Evolutionary conservation across 2,113 vertebrate genomes (phyloP), one percentile per base, ranked within the genome.

Genomic region (Pogona vitticeps): DNA sequence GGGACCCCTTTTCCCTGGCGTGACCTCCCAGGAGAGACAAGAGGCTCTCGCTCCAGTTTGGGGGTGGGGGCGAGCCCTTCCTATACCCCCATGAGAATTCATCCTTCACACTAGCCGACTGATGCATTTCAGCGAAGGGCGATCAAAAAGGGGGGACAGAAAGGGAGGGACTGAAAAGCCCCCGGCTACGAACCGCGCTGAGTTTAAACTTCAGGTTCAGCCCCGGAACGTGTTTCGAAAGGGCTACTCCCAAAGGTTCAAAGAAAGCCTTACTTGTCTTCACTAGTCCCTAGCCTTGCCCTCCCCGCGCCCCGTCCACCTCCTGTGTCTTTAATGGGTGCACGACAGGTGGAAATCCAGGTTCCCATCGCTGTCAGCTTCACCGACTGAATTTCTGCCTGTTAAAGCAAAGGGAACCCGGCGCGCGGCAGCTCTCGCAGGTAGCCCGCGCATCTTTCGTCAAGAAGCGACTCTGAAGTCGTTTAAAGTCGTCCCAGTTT

Each of bases 251-350:
- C 40, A 15, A 7, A 42, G 23, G 23, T 3, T 17, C 0, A 15
- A 46, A 26, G 10, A 6, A 76, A 42, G 13, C 26, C 1, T n/a
- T 28, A 21, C 5, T 1, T 33, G 10, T 9, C 31, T 42, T 18
- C 72, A 4, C 14, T 42, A 26, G 20, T 10, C 56, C 10, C 38
- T 12, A 75, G 72, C 21, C 75, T 40, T 21, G 36, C 36, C 33
- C 1, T 1, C 31, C 28, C 0, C 9, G 28, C 0, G 4, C n/a
- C 0, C 21, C n/a, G 3, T 0, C n/a, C 9, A 12, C 26, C 6
- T 59, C 8, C 52, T n/a, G 26, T 38, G 33, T 14, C 23, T 79
- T 79, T 46, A 31, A 70, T 2, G 18, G 61, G n/a, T 70, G 61
- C 40, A 1, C 18, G 18, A 10, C 2, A 17, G 63, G 63, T 28